Conservation (phyloP, 2,113 vertebrate genomes). For the Silurus meridionalis region DNA sequence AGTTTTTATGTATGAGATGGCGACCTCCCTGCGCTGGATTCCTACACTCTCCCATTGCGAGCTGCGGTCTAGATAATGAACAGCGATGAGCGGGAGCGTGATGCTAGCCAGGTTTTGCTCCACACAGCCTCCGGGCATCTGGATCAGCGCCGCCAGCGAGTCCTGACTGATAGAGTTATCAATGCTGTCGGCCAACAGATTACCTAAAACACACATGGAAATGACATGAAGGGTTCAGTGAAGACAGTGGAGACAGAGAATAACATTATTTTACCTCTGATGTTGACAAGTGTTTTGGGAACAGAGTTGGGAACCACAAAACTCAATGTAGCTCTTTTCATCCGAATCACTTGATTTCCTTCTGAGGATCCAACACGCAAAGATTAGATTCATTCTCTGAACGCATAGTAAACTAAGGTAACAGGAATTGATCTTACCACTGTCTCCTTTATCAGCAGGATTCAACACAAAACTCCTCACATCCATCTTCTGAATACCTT, state of each 20-base stretch:
- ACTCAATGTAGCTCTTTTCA: constrained; percentile 53
- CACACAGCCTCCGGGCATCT: constrained; percentile 81
- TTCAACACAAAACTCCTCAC: constrained; percentile 66
- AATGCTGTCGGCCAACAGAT: constrained; percentile 72
- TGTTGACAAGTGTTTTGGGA: constrained; percentile 67
- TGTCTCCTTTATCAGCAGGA: constrained; percentile 58
- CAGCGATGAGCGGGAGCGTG: constrained; percentile 83
- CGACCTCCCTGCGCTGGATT: constrained; percentile 58
- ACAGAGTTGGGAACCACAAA: constrained; percentile 71
- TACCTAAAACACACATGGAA: constrained; percentile 55
- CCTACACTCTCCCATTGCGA: constrained; percentile 79
- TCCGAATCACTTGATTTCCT: constrained; percentile 58
- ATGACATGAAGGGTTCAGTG: not conserved
- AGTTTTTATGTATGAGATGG: constrained; percentile 74
- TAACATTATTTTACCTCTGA: constrained; percentile 63
- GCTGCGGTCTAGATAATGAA: constrained; percentile 80
- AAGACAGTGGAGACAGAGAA: not conserved
- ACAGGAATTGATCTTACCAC: constrained; percentile 55
- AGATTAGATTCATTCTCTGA: not conserved
- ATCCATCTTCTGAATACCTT: constrained; percentile 71
- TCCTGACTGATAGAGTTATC: constrained; percentile 75
- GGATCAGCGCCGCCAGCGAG: constrained; percentile 77
- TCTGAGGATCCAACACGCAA: constrained; percentile 41
- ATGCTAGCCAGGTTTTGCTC: constrained; percentile 89
- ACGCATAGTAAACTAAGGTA: not conserved